These are phyloP conservation scores for Orchestia grillus DNA, from an alignment of 1,140 invertebrate species.

Conservation along the genomic window DNA sequence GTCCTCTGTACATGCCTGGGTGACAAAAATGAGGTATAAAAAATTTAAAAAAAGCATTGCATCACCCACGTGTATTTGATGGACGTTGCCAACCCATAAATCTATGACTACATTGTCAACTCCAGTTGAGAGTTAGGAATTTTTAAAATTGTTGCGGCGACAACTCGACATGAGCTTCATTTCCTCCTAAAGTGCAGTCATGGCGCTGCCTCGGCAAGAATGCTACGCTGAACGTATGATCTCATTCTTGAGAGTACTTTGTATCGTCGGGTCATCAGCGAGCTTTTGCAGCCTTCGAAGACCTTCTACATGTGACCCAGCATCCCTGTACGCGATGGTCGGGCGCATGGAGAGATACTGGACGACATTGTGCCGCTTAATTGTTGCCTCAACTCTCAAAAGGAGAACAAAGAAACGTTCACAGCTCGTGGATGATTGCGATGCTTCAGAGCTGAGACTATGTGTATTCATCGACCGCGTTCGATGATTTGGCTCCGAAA, in stretches of 20 bases:
- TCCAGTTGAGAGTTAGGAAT: background rate
- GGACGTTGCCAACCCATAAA: background rate
- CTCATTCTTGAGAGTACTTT: conserved; percentile 12
- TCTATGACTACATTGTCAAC: background rate
- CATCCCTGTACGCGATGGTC: background rate
- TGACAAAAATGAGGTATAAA: background rate
- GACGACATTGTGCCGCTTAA: background rate
- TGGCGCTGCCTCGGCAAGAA: background rate
- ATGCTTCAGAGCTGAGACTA: no score
- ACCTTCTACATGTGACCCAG: background rate
- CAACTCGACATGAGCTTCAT: background rate
- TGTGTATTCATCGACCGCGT: no score
- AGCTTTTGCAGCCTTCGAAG: background rate
- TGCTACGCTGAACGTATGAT: background rate
- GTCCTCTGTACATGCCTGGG: background rate
- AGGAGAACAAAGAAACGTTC: background rate
- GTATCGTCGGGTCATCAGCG: background rate
- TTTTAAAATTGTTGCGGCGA: background rate
- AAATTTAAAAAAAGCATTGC: background rate
- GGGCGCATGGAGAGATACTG: background rate
- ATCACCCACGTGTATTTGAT: background rate
- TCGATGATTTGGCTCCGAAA: no score
- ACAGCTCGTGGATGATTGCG: background rate
- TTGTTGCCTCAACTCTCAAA: background rate
- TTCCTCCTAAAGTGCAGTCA: background rate